Percentiles rank a stretch among this genome's conserved stretches.
Conservation (phyloP, 2,888 invertebrate genomes). For the Elmis aenea region DNA sequence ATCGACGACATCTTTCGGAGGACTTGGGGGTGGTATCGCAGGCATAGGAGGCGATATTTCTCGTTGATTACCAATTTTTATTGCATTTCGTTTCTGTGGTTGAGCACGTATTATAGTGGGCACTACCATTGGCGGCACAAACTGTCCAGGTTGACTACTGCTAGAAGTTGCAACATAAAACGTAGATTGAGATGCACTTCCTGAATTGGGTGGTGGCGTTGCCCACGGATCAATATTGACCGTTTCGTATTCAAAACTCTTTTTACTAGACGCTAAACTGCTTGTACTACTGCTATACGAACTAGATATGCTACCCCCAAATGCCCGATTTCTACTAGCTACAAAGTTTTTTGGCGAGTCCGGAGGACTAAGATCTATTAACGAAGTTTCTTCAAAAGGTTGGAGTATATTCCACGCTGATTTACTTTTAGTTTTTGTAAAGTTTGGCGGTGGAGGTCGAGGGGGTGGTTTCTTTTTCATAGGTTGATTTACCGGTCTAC, state of each 20-base stretch:
- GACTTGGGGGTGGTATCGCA: constrained; percentile 70
- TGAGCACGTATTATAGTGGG: constrained; percentile 75
- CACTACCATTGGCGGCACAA: constrained; percentile 21
- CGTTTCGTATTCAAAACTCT: constrained; percentile 69
- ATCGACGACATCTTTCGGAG: constrained; percentile 51
- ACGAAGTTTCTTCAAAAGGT: constrained; percentile 43
- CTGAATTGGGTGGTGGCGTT: constrained; percentile 1
- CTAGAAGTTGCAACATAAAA: constrained; percentile 9
- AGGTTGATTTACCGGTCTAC: constrained; percentile 4
- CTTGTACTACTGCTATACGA: constrained; percentile 47
- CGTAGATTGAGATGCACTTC: constrained; percentile 11
- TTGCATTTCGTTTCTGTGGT: constrained; percentile 35
- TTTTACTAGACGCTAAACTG: constrained; percentile 66
- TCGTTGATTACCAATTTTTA: constrained; percentile 33
- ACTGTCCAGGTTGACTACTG: background rate
- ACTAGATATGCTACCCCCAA: constrained; percentile 43
- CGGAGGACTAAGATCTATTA: constrained; percentile 52
- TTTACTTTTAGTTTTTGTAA: constrained; percentile 39
- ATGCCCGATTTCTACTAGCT: constrained; percentile 36
- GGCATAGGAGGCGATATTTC: constrained; percentile 74
- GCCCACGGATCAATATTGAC: constrained; percentile 45
- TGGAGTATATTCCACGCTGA: constrained; percentile 38
- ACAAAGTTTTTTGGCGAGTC: constrained; percentile 39
- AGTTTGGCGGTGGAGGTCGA: constrained; percentile 64
- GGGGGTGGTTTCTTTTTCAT: constrained; percentile 66